A percentile compares a stretch with the other conserved stretches of the same genome.
phyloP scores from a whole-genome alignment of 2,888 invertebrate species.

The Hydropsyche betteni region DNA sequence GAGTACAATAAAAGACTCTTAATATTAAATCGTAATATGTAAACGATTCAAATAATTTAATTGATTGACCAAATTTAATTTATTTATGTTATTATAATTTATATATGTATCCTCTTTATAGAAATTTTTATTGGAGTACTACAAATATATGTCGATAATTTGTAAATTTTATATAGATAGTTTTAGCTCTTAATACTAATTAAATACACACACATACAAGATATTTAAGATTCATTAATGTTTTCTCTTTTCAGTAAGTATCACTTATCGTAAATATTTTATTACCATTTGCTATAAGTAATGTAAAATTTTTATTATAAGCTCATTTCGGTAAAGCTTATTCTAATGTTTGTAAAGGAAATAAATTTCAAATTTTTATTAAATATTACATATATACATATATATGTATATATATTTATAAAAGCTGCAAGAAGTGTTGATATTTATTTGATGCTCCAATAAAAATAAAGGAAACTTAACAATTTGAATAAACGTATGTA shows the following conservation, averaged over 20 bases:
- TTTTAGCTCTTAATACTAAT: slow-evolving; percentile 4
- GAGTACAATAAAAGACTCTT: too few species aligned
- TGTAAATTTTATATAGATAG: slow-evolving; percentile 22
- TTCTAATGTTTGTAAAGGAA: slow-evolving; percentile 36
- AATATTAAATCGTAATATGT: too few species aligned
- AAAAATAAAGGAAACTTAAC: slow-evolving; percentile 27
- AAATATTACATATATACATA: slow-evolving; percentile 8
- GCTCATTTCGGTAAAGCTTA: slow-evolving; percentile 38
- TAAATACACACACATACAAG: slow-evolving; percentile 14
- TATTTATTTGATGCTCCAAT: slow-evolving; percentile 37
- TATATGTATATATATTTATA: slow-evolving; percentile 14
- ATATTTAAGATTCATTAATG: slow-evolving; percentile 26
- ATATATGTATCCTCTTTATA: neutral
- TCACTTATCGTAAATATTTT: slow-evolving; percentile 16
- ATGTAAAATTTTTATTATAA: slow-evolving; percentile 25
- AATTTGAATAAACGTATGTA: slow-evolving; percentile 9
- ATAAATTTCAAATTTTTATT: slow-evolving; percentile 20
- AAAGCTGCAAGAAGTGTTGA: slow-evolving; percentile 11
- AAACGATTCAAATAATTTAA: too few species aligned
- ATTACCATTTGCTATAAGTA: slow-evolving; percentile 15
- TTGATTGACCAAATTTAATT: slow-evolving; percentile 13
- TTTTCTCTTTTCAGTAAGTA: slow-evolving; percentile 16
- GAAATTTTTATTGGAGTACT: slow-evolving; percentile 25
- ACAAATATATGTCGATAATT: slow-evolving; percentile 21
- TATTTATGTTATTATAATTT: slow-evolving; percentile 1